A percentile compares a stretch with the other conserved stretches of the same genome.
Evolutionary conservation across 2,113 vertebrate species (phyloP).

Genomic region (Redunca redunca): DNA sequence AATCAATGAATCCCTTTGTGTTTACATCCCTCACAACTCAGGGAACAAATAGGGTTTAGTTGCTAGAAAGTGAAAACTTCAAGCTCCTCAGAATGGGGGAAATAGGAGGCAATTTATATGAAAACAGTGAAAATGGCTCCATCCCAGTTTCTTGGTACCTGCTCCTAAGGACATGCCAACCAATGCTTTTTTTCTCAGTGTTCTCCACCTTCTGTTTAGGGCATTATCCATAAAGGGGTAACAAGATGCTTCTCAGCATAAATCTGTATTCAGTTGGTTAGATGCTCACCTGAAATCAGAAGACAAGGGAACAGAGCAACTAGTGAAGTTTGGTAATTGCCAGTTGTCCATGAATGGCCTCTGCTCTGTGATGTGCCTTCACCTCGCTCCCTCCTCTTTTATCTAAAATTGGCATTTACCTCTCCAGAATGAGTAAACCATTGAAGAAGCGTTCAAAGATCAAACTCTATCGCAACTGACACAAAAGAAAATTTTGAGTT

Average conservation of each 20-base stretch:
- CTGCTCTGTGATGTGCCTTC: neutral
- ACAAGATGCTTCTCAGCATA: neutral
- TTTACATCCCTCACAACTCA: conserved; percentile 83
- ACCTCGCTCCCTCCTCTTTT: neutral
- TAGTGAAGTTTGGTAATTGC: neutral
- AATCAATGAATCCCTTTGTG: conserved; percentile 87
- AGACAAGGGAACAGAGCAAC: neutral
- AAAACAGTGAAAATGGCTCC: conserved; percentile 60
- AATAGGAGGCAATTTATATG: conserved; percentile 70
- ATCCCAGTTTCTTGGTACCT: conserved; percentile 57
- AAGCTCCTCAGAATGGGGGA: conserved; percentile 70
- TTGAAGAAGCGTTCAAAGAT: conserved; percentile 57
- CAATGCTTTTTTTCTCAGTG: conserved; percentile 1
- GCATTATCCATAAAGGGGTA: neutral
- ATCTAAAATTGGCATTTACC: neutral
- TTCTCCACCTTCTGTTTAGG: conserved; percentile 6
- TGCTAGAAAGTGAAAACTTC: conserved; percentile 81
- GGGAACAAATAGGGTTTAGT: conserved; percentile 85
- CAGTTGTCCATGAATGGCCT: neutral
- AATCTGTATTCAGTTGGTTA: neutral
- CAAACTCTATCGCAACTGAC: conserved; percentile 39
- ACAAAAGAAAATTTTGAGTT: conserved; percentile 72
- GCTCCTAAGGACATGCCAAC: conserved; percentile 10
- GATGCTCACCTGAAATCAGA: conserved; percentile 22
- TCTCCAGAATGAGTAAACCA: conserved; percentile 13